Base-by-base conservation (phyloP, 1,140 invertebrate genomes). In the Drosophila simulans region DNA sequence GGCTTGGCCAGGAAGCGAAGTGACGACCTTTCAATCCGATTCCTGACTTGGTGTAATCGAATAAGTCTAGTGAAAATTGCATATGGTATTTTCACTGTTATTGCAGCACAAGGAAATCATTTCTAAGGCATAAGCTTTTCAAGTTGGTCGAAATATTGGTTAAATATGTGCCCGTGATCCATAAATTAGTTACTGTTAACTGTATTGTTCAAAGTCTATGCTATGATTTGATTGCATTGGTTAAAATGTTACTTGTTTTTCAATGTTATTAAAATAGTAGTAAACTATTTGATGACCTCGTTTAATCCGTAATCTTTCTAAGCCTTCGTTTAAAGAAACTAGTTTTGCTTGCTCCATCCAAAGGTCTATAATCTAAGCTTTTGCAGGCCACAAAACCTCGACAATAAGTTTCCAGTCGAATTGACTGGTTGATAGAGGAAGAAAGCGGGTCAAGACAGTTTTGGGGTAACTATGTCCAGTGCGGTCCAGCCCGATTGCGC, bases 341-440 rank as follows among this genome's bases (percentile, higher is more conserved):
- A 48, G 52, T 48, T 53, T 31, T 15, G 20, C 20, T 11, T 25
- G 4, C 20, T 35, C 10, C 11, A 37, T 15, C 13, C 20, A 49
- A 39, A 46, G 52, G n/a, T 53, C 2, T 35, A 63, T 89, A 89
- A 88, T 88, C 83, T 80, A 55, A 37, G 55, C 48, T 71, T 73
- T 84, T 80, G 84, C 84, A 88, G 84, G 80, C 84, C 80, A 86
- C 83, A 86, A 83, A 89, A 66, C 80, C 60, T 49, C 62, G 45
- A 71, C 77, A 68, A 84, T 84, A 74, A 78, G 60, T 89, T 89
- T n/a, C 65, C 64, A 60, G 46, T 69, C 71, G 77, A 84, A 52
- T 75, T 77, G 62, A 71, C 76, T 89, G 51, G 48, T 46, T 56
- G 42, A n/a, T n/a, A 25, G 22, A 46, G 65, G 39, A 78, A 45